These are phyloP conservation scores for Malaclemys terrapin DNA, from an alignment of 2,113 vertebrate genomes.

Conservation along the genomic window DNA sequence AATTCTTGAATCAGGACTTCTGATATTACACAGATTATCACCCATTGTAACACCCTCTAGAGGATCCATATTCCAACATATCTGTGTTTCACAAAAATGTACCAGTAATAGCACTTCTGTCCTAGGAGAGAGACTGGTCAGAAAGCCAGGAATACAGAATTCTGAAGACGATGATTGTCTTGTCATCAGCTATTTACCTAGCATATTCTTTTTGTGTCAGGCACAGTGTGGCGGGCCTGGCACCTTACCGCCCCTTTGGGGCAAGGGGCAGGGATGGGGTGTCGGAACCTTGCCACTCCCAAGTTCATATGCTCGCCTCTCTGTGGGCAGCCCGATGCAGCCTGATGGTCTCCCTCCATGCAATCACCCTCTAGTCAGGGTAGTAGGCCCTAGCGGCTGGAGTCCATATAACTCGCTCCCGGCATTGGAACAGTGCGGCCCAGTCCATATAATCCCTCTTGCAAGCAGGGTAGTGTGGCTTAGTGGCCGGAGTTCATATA, in stretches of 20 bases:
- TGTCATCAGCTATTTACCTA: not conserved
- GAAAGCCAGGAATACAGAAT: not conserved
- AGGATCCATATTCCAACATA: constrained; percentile 1
- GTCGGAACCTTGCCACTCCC: too few species aligned
- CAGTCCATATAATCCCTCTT: too few species aligned
- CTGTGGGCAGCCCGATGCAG: fast-evolving
- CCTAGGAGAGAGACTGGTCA: not conserved
- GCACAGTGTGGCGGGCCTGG: not conserved
- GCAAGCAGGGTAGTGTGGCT: too few species aligned
- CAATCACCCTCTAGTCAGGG: too few species aligned
- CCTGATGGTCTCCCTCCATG: too few species aligned
- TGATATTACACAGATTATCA: not conserved
- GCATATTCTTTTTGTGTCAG: not conserved
- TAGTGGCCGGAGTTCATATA: too few species aligned
- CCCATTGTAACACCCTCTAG: not conserved
- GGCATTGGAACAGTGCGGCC: too few species aligned
- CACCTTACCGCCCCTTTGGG: too few species aligned
- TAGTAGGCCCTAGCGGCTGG: too few species aligned
- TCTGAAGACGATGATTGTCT: not conserved
- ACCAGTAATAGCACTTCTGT: constrained; percentile 5
- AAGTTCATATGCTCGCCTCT: too few species aligned
- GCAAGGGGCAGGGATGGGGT: too few species aligned
- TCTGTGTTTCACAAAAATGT: constrained; percentile 23
- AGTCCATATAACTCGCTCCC: too few species aligned
- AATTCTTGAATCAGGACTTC: constrained; percentile 19